Percentiles rank a stretch among this genome's conserved stretches.
Conservation (phyloP, 2,797 vertebrate genomes). For the Epinephelus malabaricus region DNA sequence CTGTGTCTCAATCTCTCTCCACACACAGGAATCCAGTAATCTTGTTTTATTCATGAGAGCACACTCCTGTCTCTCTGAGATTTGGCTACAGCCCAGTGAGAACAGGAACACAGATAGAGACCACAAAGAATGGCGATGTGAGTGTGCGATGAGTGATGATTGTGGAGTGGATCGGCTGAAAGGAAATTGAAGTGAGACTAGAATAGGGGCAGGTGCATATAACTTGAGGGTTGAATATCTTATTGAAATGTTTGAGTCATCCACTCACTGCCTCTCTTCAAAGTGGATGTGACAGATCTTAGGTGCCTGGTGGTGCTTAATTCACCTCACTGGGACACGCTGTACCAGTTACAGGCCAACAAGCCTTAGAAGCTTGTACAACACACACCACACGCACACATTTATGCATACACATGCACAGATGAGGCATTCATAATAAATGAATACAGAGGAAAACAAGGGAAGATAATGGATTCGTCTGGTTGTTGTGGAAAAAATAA, state of each 20-base stretch:
- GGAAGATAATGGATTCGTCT: constrained; percentile 18
- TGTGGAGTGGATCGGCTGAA: constrained; percentile 21
- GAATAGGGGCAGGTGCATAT: background rate
- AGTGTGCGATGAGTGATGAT: constrained; percentile 17
- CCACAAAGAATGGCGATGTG: background rate
- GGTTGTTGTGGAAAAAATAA: constrained; percentile 8
- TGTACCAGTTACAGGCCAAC: constrained; percentile 44
- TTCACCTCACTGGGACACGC: constrained; percentile 40
- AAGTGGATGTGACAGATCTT: constrained; percentile 51
- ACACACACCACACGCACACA: constrained; percentile 24
- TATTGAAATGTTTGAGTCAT: constrained; percentile 30
- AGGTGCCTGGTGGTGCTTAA: constrained; percentile 61
- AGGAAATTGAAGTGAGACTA: constrained; percentile 21
- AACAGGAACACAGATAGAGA: constrained; percentile 35
- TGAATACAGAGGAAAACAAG: constrained; percentile 40
- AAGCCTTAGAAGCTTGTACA: constrained; percentile 24
- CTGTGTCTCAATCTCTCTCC: constrained; percentile 21
- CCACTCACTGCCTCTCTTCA: constrained; percentile 14
- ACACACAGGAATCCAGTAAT: constrained; percentile 74
- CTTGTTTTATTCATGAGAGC: constrained; percentile 82
- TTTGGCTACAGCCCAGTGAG: constrained; percentile 39
- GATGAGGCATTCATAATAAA: constrained; percentile 48
- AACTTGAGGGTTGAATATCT: constrained; percentile 10
- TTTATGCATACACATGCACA: constrained; percentile 36
- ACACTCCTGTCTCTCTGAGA: constrained; percentile 59